Conservation (phyloP, 2,888 invertebrate genomes). For the Synanthedon formicaeformis region DNA sequence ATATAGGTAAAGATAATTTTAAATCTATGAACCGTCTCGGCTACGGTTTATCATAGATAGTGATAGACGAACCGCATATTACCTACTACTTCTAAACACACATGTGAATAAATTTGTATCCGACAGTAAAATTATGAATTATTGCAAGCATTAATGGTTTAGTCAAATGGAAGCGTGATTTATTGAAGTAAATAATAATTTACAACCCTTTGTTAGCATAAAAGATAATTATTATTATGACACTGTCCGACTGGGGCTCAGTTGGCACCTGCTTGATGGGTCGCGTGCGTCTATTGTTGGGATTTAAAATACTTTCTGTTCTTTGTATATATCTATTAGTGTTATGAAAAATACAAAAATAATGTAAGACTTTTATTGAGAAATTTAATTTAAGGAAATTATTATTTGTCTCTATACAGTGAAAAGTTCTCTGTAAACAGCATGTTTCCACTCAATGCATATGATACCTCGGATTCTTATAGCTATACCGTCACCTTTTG, state of each 20-base stretch:
- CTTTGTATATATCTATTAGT: no score
- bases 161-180: constrained; percentile 51
- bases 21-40: no score
- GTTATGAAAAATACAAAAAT: not conserved
- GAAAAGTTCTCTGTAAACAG: no score
- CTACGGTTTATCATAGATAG: no score
- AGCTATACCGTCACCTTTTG: no score
- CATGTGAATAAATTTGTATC: not conserved
- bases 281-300: not conserved
- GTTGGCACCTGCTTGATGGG: constrained; percentile 53
- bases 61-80: no score
- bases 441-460: no score
- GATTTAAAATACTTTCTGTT: not conserved
- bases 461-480: no score
- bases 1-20: no score
- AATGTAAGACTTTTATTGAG: not conserved
- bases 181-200: constrained; percentile 64
- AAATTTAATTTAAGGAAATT: not conserved
- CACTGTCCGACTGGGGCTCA: constrained; percentile 19
- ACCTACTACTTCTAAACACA: no score
- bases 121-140: constrained; percentile 62
- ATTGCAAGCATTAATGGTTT: constrained; percentile 54
- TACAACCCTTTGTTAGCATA: constrained; percentile 55
- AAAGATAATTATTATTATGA: constrained; percentile 45
- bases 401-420: not conserved